Conservation (phyloP, 2,888 invertebrate genomes). For the Saturnia pavonia region DNA sequence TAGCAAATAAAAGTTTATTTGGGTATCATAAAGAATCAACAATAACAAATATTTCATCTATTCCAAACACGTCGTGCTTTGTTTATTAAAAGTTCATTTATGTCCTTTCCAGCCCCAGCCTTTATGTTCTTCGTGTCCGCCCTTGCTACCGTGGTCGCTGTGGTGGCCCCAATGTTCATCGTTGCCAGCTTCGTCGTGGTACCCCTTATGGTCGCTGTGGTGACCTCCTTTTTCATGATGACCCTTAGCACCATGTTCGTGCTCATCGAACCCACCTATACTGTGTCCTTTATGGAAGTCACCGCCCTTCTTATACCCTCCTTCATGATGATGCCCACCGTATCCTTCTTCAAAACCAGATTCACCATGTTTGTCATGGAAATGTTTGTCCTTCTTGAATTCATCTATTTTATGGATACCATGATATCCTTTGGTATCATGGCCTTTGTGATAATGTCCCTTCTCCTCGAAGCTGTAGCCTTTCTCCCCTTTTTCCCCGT, state of each 20-base stretch:
- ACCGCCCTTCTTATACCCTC: conserved; percentile 89
- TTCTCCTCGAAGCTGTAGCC: conserved; percentile 78
- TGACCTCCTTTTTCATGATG: conserved; percentile 89
- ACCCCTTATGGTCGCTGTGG: conserved; percentile 88
- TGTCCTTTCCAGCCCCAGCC: conserved; percentile 86
- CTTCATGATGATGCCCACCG: conserved; percentile 88
- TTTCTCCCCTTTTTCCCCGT: conserved; percentile 85
- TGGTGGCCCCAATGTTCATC: conserved; percentile 88
- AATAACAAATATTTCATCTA: conserved; percentile 52
- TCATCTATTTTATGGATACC: conserved; percentile 92
- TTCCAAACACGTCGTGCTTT: conserved; percentile 26
- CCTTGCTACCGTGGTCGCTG: conserved; percentile 88
- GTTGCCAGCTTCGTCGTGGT: conserved; percentile 88
- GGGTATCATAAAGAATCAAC: conserved; percentile 61
- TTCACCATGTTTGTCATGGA: conserved; percentile 92
- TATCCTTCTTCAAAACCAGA: conserved; percentile 91
- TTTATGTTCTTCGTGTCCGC: conserved; percentile 89
- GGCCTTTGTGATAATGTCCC: conserved; percentile 91
- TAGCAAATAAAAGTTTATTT: conserved; percentile 43
- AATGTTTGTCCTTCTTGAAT: conserved; percentile 92
- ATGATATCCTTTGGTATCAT: conserved; percentile 92
- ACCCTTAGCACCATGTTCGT: conserved; percentile 90
- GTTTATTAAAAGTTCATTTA: conserved; percentile 43
- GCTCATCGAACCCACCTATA: conserved; percentile 87
- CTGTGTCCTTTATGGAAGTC: conserved; percentile 91